phyloP scores from a whole-genome alignment of 2,888 invertebrate genomes.

The Deilephila porcellus region DNA sequence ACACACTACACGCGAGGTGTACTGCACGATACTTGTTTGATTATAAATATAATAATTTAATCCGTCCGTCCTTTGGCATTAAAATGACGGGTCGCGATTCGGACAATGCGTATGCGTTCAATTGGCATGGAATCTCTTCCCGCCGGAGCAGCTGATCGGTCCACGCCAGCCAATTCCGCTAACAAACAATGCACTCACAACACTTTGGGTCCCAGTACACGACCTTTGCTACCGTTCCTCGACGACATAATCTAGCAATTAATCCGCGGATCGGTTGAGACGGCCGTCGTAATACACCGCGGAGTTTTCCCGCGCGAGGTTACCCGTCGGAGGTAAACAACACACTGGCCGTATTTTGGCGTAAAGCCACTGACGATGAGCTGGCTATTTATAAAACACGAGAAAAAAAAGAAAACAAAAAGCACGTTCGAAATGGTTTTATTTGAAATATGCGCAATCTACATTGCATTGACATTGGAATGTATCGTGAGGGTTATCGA shows the following conservation, averaged over 20 bases:
- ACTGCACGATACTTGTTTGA: neutral
- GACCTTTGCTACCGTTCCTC: slow-evolving; percentile 12
- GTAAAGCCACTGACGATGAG: slow-evolving; percentile 56
- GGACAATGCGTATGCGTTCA: slow-evolving; percentile 33
- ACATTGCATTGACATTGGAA: neutral
- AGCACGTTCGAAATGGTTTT: neutral
- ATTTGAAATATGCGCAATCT: neutral
- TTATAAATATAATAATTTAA: neutral
- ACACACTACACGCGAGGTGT: neutral
- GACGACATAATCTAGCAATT: slow-evolving; percentile 1
- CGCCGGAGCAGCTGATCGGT: slow-evolving; percentile 13
- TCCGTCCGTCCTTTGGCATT: slow-evolving; percentile 21
- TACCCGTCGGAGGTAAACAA: slow-evolving; percentile 54
- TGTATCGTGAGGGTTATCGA: neutral
- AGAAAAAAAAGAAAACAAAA: slow-evolving; percentile 46
- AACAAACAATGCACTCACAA: slow-evolving; percentile 27
- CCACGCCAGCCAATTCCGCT: slow-evolving; percentile 11
- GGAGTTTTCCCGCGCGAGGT: slow-evolving; percentile 10
- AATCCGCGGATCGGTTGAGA: neutral
- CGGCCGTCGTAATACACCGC: neutral
- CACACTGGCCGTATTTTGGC: slow-evolving; percentile 66
- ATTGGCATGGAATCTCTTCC: slow-evolving; percentile 24
- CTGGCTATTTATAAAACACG: slow-evolving; percentile 59
- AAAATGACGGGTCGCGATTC: slow-evolving; percentile 8
- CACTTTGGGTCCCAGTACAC: slow-evolving; percentile 26